Evolutionary conservation across 2,113 vertebrate genomes (phyloP).

Genomic region (Furnarius figulus): DNA sequence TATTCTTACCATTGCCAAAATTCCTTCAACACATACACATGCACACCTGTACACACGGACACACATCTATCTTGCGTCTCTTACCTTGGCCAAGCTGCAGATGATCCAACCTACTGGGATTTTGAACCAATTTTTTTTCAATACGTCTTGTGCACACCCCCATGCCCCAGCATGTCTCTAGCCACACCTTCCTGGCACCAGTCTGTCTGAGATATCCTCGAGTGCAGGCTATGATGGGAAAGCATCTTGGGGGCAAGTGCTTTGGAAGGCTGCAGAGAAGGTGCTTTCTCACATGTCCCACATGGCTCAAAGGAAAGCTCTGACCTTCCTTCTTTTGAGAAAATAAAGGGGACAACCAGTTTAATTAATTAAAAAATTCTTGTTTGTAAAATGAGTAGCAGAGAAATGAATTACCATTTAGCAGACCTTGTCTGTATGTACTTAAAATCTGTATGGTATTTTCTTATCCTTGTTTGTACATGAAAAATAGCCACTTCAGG

Average conservation of each 20-base stretch:
- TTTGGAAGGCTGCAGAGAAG: background rate
- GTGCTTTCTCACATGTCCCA: background rate
- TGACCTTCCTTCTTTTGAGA: background rate
- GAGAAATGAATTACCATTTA: background rate
- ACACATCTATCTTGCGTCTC: rapidly evolving
- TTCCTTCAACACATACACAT: background rate
- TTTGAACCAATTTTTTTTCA: background rate
- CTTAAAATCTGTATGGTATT: background rate
- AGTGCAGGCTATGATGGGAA: background rate
- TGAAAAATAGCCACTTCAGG: background rate
- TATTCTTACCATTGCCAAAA: background rate
- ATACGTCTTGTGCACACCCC: background rate
- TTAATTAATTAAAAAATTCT: background rate
- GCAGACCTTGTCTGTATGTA: background rate
- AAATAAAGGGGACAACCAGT: background rate
- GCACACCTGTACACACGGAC: background rate
- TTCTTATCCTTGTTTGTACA: background rate
- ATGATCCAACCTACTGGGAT: background rate
- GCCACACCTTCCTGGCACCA: background rate
- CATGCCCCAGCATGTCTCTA: background rate
- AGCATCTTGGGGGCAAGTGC: background rate
- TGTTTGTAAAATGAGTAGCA: background rate
- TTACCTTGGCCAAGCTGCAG: background rate
- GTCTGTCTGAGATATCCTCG: background rate
- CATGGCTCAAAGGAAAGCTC: background rate